Conservation (phyloP, 2,888 invertebrate species). For the Priapulus caudatus region DNA sequence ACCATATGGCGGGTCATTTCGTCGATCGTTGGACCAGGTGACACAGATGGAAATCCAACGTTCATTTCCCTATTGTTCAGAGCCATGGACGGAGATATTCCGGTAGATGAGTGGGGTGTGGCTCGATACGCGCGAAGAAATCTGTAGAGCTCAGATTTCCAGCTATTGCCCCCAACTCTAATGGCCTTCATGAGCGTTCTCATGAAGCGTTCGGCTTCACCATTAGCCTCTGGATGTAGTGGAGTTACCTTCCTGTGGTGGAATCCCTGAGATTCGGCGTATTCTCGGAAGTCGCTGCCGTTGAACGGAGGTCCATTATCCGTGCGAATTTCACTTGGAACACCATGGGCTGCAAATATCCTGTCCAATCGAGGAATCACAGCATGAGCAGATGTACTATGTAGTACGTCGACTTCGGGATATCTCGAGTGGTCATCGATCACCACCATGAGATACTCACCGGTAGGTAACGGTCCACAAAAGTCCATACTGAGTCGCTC, state of each 20-base stretch:
- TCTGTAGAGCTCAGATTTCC: too few species aligned
- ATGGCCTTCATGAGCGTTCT: too few species aligned
- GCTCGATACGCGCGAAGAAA: too few species aligned
- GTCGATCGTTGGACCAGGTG: too few species aligned
- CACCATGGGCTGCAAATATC: constrained; percentile 14
- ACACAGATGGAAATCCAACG: too few species aligned
- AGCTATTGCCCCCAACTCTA: too few species aligned
- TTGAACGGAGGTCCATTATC: constrained; percentile 15
- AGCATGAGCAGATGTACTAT: constrained; percentile 5
- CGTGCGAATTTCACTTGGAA: background rate
- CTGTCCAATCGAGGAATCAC: constrained; percentile 10
- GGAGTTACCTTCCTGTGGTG: background rate
- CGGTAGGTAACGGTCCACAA: constrained; percentile 1
- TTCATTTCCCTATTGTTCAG: too few species aligned
- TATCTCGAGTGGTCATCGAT: constrained; percentile 13
- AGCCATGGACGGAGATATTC: too few species aligned
- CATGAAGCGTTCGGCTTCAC: background rate
- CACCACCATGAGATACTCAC: constrained; percentile 15
- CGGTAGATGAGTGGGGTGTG: too few species aligned
- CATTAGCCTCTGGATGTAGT: constrained; percentile 3
- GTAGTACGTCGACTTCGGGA: constrained; percentile 8
- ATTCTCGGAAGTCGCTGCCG: constrained; percentile 7
- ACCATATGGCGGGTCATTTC: too few species aligned
- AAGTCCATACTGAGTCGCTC: background rate
- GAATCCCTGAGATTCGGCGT: background rate